These are phyloP conservation scores for Pseudopleuronectes americanus DNA, from an alignment of 2,797 vertebrate genomes.

Conservation along the genomic window DNA sequence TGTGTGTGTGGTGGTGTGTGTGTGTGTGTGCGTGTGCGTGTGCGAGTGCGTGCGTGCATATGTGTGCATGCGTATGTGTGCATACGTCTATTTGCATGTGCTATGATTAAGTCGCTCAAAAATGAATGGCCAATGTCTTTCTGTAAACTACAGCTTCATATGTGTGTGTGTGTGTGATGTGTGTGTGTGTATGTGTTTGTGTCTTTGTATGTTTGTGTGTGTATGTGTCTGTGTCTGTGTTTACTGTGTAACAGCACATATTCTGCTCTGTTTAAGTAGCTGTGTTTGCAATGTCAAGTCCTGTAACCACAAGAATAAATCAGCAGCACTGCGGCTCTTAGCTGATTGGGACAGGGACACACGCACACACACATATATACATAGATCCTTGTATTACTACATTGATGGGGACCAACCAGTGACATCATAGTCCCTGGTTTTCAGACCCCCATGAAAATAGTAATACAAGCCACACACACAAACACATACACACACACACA, in stretches of 20 bases:
- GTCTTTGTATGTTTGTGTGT: neutral
- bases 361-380: neutral
- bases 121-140: constrained; percentile 7
- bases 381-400: neutral
- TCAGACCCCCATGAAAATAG: neutral
- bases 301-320: constrained; percentile 53
- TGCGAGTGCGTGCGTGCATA: constrained; percentile 12
- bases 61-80: constrained; percentile 25
- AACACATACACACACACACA: neutral
- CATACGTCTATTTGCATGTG: constrained; percentile 8
- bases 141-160: neutral
- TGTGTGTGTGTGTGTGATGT: constrained; percentile 4
- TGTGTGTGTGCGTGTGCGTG: constrained; percentile 26
- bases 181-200: neutral
- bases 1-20: constrained; percentile 24
- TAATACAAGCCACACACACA: neutral
- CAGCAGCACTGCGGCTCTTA: constrained; percentile 50
- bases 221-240: constrained; percentile 21
- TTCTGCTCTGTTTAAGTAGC: constrained; percentile 9
- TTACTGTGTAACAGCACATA: constrained; percentile 17
- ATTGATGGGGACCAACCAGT: neutral
- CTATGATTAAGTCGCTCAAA: neutral
- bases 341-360: constrained; percentile 43
- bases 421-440: neutral
- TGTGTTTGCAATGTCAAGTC: constrained; percentile 42